Conservation (phyloP, 2,113 vertebrate species). For the Actenoides hombroni region DNA sequence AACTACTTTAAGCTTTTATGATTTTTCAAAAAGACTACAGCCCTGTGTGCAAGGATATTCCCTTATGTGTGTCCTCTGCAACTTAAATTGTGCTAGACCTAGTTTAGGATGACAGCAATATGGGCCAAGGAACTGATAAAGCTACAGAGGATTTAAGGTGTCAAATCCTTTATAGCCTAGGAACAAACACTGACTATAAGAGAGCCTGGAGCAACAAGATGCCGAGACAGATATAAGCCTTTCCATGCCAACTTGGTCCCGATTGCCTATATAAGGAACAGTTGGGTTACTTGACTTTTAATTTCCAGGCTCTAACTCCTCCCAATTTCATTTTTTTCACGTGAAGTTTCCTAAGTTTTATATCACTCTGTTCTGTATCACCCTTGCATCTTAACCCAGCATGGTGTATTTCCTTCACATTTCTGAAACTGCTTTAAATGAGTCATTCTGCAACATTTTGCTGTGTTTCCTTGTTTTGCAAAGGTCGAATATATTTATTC, state of each 20-base stretch:
- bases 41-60: conserved; percentile 10
- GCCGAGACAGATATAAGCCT: neutral
- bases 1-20: conserved; percentile 36
- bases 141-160: neutral
- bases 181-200: neutral
- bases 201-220: neutral
- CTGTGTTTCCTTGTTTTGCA: neutral
- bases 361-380: neutral
- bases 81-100: conserved; percentile 18
- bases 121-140: conserved; percentile 11
- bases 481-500: neutral
- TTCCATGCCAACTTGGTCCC: neutral
- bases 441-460: neutral
- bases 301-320: neutral
- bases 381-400: neutral
- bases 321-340: neutral
- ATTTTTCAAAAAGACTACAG: conserved; percentile 4
- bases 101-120: conserved; percentile 27
- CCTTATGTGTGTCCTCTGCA: conserved; percentile 4
- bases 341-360: neutral
- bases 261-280: neutral
- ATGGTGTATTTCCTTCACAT: neutral
- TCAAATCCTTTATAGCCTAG: neutral
- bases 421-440: neutral
- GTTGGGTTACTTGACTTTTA: neutral